Evolutionary conservation across 2,113 vertebrate species (phyloP), one percentile per base, ranked within the genome.

Genomic region (Mormyrus lacerda): DNA sequence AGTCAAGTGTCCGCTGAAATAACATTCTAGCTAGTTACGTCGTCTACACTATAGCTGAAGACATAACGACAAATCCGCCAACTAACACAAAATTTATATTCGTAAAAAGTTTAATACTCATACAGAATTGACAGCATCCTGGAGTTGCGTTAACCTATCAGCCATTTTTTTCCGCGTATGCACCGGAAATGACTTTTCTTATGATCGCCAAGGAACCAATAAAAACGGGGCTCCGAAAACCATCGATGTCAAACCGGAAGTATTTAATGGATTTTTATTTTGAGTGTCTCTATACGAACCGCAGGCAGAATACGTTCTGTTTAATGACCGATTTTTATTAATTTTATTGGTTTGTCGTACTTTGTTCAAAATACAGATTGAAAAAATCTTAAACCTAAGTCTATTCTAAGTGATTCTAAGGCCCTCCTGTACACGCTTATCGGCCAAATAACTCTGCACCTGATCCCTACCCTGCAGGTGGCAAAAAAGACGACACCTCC

Each of bases 91-190:
- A 58, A 24, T 6, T 8, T 11, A 13, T 31, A 47, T 42, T 55
- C 31, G 17, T 42, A 42, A 88, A 47, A 65, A 91, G 50, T 45
- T 2, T 3, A 47, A 44, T 45, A 84, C 0, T 51, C 96, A 94
- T 94, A 99, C 98, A 93, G 98, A 99, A 89, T 99, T 99, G 47
- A 99, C 97, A 0, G 98, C 98, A 53, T 99, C 98, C 89, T 99
- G 98, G 1, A 99, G 93, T 90, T 99, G 98, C 0, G 98, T 99
- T 50, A 99, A 91, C 3, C 97, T 92, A 51, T 99, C 98, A 93
- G 98, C 98, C 98, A 99, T 99, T 0, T 91, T 91, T 93, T 88
- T 51, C 35, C 10, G 11, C 31, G 21, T 85, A 58, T 88, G 65
- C 42, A 79, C 65, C 45, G 65, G 65, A 73, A 76, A 50, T 76